A percentile compares a stretch with the other conserved stretches of the same genome.
These are phyloP conservation scores for Pteromalus puparum DNA, from an alignment of 1,140 invertebrate genomes.

Conservation along the genomic window DNA sequence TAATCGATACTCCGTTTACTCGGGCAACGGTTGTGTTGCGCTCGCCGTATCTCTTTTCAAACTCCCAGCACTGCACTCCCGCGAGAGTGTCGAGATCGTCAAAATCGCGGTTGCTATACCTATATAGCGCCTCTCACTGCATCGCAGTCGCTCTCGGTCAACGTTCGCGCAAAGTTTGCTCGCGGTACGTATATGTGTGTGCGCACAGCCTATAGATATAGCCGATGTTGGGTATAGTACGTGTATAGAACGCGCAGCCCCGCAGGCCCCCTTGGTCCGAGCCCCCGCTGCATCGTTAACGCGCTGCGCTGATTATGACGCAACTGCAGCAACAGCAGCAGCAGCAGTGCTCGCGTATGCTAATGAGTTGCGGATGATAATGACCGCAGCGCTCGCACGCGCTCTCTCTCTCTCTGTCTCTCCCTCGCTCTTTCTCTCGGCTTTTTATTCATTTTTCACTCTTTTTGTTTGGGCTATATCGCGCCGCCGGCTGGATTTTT, in stretches of 20 bases:
- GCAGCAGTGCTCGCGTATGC: neutral
- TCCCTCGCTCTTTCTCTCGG: too few relatives aligned
- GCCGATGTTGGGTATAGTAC: neutral
- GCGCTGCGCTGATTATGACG: neutral
- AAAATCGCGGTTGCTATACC: neutral
- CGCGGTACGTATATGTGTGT: too few relatives aligned
- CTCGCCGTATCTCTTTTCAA: neutral
- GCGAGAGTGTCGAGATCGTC: neutral
- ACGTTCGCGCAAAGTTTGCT: neutral
- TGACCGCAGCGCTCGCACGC: neutral
- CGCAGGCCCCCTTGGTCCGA: neutral
- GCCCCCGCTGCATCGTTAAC: constrained; percentile 1
- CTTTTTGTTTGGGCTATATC: neutral
- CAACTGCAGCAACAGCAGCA: neutral
- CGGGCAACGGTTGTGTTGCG: neutral
- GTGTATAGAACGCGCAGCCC: neutral
- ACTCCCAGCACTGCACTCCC: neutral
- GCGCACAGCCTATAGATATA: too few relatives aligned
- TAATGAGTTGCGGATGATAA: constrained; percentile 1
- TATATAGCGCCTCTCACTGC: too few relatives aligned
- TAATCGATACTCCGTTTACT: neutral
- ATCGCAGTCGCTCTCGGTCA: too few relatives aligned
- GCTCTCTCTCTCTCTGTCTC: too few relatives aligned
- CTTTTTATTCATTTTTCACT: constrained; percentile 1
- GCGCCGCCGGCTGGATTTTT: neutral